phyloP scores from a whole-genome alignment of 1,140 invertebrate genomes.

The Drosophila funebris region DNA sequence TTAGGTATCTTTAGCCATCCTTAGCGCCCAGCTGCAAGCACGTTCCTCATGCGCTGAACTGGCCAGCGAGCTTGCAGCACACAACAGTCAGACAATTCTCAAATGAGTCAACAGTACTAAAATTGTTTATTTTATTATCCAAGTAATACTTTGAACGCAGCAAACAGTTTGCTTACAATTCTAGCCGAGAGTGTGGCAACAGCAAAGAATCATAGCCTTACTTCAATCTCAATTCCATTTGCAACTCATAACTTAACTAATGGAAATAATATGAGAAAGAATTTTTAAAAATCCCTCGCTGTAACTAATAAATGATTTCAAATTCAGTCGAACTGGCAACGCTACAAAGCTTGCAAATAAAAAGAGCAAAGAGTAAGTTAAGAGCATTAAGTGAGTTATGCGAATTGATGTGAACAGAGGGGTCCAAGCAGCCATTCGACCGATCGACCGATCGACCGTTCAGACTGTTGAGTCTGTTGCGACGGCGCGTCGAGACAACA shows the following conservation, averaged over 20 bases:
- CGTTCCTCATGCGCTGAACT: constrained; percentile 47
- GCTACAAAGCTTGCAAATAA: background rate
- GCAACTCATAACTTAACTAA: no score
- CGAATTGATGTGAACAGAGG: constrained; percentile 1
- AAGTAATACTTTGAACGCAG: constrained; percentile 33
- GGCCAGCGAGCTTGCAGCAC: background rate
- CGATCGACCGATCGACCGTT: constrained; percentile 12
- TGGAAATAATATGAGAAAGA: no score
- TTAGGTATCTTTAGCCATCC: no score
- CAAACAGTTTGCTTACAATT: constrained; percentile 17
- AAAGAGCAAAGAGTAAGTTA: constrained; percentile 1
- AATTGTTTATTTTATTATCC: constrained; percentile 83
- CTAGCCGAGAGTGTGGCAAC: background rate
- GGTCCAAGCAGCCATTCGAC: background rate
- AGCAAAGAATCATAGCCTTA: no score
- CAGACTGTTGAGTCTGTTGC: background rate
- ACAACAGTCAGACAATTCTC: constrained; percentile 74
- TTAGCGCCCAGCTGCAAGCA: background rate
- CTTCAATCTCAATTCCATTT: no score
- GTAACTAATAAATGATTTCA: background rate
- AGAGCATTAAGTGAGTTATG: constrained; percentile 24
- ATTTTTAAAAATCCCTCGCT: background rate
- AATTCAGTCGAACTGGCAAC: constrained; percentile 21
- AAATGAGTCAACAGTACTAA: constrained; percentile 81
- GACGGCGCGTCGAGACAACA: constrained; percentile 25